phyloP scores from a whole-genome alignment of 2,888 invertebrate species.

The Endotricha flammealis region DNA sequence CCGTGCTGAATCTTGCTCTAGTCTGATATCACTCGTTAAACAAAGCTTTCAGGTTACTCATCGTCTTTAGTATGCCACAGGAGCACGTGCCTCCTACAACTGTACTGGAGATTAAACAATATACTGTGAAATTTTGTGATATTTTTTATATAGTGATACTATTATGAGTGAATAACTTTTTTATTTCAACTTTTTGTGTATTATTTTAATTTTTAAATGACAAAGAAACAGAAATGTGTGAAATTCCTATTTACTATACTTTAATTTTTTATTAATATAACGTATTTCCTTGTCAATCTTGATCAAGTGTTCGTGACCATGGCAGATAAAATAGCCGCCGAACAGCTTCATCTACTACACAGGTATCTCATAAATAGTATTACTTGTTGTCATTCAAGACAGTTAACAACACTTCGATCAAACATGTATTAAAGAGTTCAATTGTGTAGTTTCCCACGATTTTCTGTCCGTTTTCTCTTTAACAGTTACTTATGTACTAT shows the following conservation, averaged over 20 bases:
- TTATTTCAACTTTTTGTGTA: too few species aligned
- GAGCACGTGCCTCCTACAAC: constrained; percentile 8
- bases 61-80: constrained; percentile 1
- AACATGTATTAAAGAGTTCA: constrained; percentile 24
- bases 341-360: constrained; percentile 37
- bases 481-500: constrained; percentile 17
- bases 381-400: neutral
- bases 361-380: constrained; percentile 32
- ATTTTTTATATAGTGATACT: too few species aligned
- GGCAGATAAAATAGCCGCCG: constrained; percentile 43
- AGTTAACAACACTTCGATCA: constrained; percentile 5
- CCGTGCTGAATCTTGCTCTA: constrained; percentile 20
- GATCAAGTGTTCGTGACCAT: constrained; percentile 30
- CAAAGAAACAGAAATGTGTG: too few species aligned
- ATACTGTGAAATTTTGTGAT: too few species aligned
- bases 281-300: constrained; percentile 4
- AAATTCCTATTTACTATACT: too few species aligned
- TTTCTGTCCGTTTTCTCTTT: constrained; percentile 31
- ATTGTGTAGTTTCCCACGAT: constrained; percentile 30
- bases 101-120: too few species aligned
- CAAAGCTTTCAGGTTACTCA: constrained; percentile 17
- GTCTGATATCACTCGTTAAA: constrained; percentile 13
- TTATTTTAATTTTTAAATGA: too few species aligned
- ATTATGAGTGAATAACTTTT: too few species aligned
- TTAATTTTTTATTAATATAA: too few species aligned